Conservation (phyloP, 2,888 invertebrate genomes). For the Lycocerus yunnanus region DNA sequence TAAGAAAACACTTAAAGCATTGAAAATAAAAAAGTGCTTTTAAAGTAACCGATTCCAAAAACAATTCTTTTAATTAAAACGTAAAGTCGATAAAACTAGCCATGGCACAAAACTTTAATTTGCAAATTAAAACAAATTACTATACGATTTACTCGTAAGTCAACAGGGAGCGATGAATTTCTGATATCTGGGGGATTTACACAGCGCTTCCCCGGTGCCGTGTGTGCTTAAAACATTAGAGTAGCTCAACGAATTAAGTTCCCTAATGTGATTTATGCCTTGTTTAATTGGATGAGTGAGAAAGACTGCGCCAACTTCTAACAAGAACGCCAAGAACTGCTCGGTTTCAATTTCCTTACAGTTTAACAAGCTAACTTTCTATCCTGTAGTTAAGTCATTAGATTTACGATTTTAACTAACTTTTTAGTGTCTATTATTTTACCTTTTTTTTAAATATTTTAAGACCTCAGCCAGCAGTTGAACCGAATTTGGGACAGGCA, state of each 20-base stretch:
- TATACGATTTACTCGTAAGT: conserved; percentile 42
- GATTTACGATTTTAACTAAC: conserved; percentile 12
- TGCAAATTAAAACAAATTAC: conserved; percentile 42
- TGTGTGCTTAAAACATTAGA: conserved; percentile 48
- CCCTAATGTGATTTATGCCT: conserved; percentile 48
- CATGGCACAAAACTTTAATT: conserved; percentile 15
- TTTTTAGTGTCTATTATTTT: neutral
- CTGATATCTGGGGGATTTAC: conserved; percentile 41
- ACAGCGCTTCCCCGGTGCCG: conserved; percentile 31
- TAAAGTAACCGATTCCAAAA: neutral
- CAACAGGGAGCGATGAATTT: conserved; percentile 43
- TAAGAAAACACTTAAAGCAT: conserved; percentile 7
- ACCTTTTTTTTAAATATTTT: neutral
- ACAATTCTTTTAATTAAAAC: neutral
- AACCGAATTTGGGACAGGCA: neutral
- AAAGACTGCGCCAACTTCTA: conserved; percentile 32
- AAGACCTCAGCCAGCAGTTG: neutral
- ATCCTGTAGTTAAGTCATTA: conserved; percentile 16
- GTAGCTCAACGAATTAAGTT: conserved; percentile 43
- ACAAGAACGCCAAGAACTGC: conserved; percentile 14
- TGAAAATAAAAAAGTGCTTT: conserved; percentile 4
- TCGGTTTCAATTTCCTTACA: conserved; percentile 18
- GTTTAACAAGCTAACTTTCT: conserved; percentile 19
- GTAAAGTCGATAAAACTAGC: neutral
- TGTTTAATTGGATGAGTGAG: conserved; percentile 45